phyloP scores from a whole-genome alignment of 1,140 invertebrate genomes.

The Patella vulgata region DNA sequence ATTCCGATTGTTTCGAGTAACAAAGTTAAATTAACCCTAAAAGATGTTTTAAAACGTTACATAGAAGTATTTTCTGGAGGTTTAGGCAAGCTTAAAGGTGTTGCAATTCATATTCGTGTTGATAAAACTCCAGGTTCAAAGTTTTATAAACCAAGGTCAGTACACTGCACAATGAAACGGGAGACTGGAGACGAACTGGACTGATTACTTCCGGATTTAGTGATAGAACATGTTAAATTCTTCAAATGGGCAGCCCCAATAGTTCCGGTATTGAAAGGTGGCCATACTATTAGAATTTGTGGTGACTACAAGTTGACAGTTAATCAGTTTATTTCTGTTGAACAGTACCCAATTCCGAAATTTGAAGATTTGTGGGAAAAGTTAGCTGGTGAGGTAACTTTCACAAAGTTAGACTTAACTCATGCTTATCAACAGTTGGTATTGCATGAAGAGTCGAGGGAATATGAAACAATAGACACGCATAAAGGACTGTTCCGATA shows the following conservation, averaged over 20 bases:
- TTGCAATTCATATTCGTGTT: background rate
- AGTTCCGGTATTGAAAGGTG: too few species aligned
- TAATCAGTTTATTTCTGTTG: conserved; percentile 44
- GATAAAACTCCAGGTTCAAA: background rate
- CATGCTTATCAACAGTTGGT: conserved; percentile 41
- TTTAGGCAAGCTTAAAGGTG: too few species aligned
- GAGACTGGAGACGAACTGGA: background rate
- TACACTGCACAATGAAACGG: background rate
- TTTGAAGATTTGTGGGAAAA: conserved; percentile 51
- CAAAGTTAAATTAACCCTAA: too few species aligned
- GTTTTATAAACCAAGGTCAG: background rate
- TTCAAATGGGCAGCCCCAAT: too few species aligned
- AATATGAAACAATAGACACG: conserved; percentile 36
- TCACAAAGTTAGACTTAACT: conserved; percentile 45
- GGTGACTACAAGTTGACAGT: conserved; percentile 60
- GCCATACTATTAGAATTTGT: conserved; percentile 60
- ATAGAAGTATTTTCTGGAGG: too few species aligned
- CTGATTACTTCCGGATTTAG: background rate
- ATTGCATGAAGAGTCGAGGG: conserved; percentile 41
- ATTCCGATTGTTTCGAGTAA: too few species aligned
- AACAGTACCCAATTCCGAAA: conserved; percentile 51
- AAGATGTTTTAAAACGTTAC: too few species aligned
- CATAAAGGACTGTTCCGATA: conserved; percentile 46
- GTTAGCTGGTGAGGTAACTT: conserved; percentile 43
- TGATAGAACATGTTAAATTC: too few species aligned